Evolutionary conservation across 1,140 invertebrate genomes (phyloP), one percentile per base, ranked within the genome.

Genomic region (Cydia fagiglandana): DNA sequence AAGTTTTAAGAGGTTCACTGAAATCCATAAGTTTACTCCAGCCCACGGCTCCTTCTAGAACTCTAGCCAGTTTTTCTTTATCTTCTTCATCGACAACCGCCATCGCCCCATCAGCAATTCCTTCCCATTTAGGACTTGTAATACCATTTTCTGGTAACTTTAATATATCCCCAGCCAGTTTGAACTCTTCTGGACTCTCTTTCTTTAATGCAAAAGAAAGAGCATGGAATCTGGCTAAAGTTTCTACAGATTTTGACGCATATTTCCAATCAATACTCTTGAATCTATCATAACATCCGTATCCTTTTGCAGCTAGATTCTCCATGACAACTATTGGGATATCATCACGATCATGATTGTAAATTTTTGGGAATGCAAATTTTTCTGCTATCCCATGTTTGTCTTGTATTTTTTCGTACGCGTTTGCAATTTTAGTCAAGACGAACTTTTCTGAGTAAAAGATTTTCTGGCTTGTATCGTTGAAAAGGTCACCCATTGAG

Each of bases 221-320:
- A 0, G 88, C 88, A 61, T 91, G 89, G 28, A 89, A 86, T 68
- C 81, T 84, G 0, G 87, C 87, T 4, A 91, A 73, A 28, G 76
- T 75, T 17, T 87, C 81, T 10, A 88, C 79, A 4, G 81, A 78
- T 12, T 74, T 47, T 0, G 80, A 73, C 1, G 84, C 85, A 9
- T 86, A 83, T 2, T 83, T 76, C 87, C 85, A 90, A 34, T 88
- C 83, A 17, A 89, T 78, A 0, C 80, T 79, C 30, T 83, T 78
- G 6, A 87, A 82, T 64, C 88, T 80, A 20, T 81, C 80, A 34
- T 76, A 86, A 0, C 78, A 24, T 41, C 64, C 75, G 20, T 84
- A 91, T 5, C 87, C 89, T 17, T 76, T 77, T 1, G 73, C 76
- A 5, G 73, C 24, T 34, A 91, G 77, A 77, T 91, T 85, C 56